Conservation (phyloP, 2,888 invertebrate species). For the Apotomis turbidana region DNA sequence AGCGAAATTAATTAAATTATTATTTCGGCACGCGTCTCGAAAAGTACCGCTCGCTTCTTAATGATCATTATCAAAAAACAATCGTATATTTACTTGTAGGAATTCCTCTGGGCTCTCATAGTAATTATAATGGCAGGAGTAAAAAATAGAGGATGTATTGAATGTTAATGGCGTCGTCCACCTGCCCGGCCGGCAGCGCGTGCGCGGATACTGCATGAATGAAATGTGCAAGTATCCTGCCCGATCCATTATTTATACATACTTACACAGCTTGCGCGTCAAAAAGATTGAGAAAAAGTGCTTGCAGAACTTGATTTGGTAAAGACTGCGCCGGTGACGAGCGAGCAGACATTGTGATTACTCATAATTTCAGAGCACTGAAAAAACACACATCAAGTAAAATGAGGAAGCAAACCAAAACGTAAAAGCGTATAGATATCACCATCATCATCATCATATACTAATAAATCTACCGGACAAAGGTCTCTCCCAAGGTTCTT, state of each 20-base stretch:
- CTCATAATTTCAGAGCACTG: not conserved
- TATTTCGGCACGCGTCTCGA: constrained; percentile 40
- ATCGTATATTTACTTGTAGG: constrained; percentile 38
- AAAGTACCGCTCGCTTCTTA: constrained; percentile 39
- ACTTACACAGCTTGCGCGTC: constrained; percentile 41
- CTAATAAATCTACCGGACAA: too few relatives aligned
- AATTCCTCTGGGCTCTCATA: constrained; percentile 34
- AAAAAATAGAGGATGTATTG: constrained; percentile 52
- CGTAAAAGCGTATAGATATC: too few relatives aligned
- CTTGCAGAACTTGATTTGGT: constrained; percentile 37
- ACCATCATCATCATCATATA: too few relatives aligned
- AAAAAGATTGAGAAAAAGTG: constrained; percentile 40
- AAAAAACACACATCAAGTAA: too few relatives aligned
- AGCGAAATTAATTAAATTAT: constrained; percentile 7
- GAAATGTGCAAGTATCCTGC: constrained; percentile 39
- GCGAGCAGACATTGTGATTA: not conserved
- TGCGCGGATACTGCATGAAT: constrained; percentile 52
- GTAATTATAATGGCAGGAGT: constrained; percentile 48
- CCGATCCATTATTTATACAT: constrained; percentile 41
- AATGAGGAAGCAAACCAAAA: too few relatives aligned
- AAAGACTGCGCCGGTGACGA: constrained; percentile 15
- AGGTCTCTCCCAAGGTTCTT: too few relatives aligned
- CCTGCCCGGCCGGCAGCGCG: constrained; percentile 57
- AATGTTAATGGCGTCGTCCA: constrained; percentile 49
- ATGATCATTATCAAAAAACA: constrained; percentile 43